A percentile compares a stretch with the other conserved stretches of the same genome.
Evolutionary conservation across 1,140 invertebrate genomes (phyloP).

Genomic region (Lepidurus apus): DNA sequence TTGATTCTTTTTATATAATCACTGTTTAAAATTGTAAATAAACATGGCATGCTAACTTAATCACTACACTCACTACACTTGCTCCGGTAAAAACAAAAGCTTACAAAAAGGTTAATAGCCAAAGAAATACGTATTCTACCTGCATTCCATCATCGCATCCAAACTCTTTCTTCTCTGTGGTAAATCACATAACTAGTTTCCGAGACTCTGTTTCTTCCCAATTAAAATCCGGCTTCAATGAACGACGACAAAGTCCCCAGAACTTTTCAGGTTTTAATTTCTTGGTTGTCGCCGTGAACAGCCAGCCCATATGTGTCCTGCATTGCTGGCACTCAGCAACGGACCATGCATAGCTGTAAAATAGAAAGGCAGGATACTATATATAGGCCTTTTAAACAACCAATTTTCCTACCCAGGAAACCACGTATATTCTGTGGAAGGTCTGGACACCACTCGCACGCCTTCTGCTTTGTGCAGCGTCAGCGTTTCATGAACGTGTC

Average conservation of each 20-base stretch:
- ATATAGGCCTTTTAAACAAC: conserved; percentile 20
- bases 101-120: no score
- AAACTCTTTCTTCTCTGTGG: background rate
- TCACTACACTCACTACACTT: no score
- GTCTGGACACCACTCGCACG: conserved; percentile 48
- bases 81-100: no score
- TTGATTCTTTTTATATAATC: no score
- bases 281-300: conserved; percentile 58
- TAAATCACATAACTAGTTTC: conserved; percentile 42
- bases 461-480: conserved; percentile 62
- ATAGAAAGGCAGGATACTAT: conserved; percentile 34
- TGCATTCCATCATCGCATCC: no score
- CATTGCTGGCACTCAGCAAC: conserved; percentile 64
- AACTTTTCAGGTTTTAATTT: conserved; percentile 61
- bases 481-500: conserved; percentile 73
- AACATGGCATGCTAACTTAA: no score
- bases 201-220: conserved; percentile 48
- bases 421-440: conserved; percentile 71
- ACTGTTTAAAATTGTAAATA: no score
- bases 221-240: conserved; percentile 41
- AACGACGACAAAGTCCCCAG: conserved; percentile 60
- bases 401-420: conserved; percentile 65
- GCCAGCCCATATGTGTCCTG: conserved; percentile 68
- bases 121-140: no score
- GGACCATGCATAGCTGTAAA: conserved; percentile 68